Conservation (phyloP, 2,888 invertebrate genomes). For the Amblyjoppa fuscipennis region DNA sequence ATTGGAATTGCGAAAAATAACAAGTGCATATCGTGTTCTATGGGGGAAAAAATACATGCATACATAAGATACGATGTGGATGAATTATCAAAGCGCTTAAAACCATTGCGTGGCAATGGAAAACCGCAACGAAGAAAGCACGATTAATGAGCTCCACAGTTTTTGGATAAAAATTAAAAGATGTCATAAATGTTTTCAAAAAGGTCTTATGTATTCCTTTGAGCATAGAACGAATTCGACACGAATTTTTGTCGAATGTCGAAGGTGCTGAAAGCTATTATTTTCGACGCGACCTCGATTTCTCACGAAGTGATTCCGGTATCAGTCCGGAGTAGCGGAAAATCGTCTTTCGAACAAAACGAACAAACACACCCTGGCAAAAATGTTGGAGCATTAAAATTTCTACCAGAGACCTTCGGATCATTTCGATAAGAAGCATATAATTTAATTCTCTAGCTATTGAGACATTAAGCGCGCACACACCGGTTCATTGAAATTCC, state of each 20-base stretch:
- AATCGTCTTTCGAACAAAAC: too few relatives aligned
- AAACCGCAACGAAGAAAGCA: background rate
- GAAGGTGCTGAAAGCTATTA: too few relatives aligned
- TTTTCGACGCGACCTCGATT: too few relatives aligned
- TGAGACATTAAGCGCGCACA: background rate
- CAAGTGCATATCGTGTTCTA: background rate
- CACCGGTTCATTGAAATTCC: background rate
- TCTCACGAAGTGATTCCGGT: too few relatives aligned
- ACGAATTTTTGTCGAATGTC: background rate
- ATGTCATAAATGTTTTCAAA: background rate
- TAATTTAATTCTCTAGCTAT: background rate
- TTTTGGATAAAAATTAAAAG: background rate
- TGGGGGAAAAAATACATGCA: background rate
- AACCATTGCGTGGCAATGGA: background rate
- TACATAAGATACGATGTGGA: background rate
- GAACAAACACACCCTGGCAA: too few relatives aligned
- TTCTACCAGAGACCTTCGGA: background rate
- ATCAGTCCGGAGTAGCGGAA: too few relatives aligned
- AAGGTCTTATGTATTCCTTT: background rate
- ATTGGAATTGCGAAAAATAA: background rate
- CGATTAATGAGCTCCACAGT: background rate
- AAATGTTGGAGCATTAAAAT: too few relatives aligned
- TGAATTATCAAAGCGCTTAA: background rate
- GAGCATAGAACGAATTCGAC: background rate
- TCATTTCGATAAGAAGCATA: background rate